Base-by-base conservation (phyloP, 2,797 vertebrate species). In the Luscinia luscinia region DNA sequence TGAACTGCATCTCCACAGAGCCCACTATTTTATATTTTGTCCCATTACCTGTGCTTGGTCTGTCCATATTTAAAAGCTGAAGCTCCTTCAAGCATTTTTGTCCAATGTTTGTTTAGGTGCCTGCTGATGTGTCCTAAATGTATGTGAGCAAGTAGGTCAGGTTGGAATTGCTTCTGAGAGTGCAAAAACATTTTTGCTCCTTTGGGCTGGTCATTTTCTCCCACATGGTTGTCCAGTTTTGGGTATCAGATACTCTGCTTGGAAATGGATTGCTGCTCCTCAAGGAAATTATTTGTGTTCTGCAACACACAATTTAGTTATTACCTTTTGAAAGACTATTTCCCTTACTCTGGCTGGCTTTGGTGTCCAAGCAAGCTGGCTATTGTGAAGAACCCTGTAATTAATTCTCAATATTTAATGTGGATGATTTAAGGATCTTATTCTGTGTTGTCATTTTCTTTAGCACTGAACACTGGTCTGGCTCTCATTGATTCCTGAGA, bases 81-180 rank as follows among this genome's bases (percentile, higher is more conserved):
- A 64, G n/a, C 12, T 34, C 30, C 46, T 55, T 77, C 72, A 67
- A 34, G 55, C 0, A 2, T 30, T 18, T 87, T 59, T 64, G 36
- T 24, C 23, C 23, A 8, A 32, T 28, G 36, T 73, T 84, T n/a
- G 36, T 73, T 84, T n/a, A 51, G 13, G 22, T 46, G 9, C 2
- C 0, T 24, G 6, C 22, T 32, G 16, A 2, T 66, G 26, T 77
- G 22, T 70, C 40, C 52, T 36, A 70, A 40, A 41, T 6, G 14
- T 4, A 4, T 0, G 0, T n/a, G 49, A 68, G 9, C 13, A 57
- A 49, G 22, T 4, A 61, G 38, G 9, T 38, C 34, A 58, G 27
- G 19, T 49, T 38, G 24, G 40, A 46, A 49, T 52, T 6, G 15
- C 22, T 46, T 72, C 24, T n/a, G 41, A 46, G 30, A n/a, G 9